Base-by-base conservation (phyloP, 2,888 invertebrate genomes). In the Lasioglossum oenotherae region DNA sequence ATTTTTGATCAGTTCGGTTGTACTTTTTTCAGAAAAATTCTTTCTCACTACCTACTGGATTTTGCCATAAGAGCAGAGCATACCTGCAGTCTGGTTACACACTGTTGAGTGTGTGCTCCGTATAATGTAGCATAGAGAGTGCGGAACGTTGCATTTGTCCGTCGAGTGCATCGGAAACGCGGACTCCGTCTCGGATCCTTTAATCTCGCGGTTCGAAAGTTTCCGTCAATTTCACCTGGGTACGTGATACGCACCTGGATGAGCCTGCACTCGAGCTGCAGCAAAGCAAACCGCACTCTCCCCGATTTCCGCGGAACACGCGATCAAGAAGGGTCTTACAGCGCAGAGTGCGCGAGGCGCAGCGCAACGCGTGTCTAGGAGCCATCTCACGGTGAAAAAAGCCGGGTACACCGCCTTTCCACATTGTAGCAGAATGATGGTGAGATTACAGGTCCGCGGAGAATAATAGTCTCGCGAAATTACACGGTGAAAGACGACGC, bases 391-490 rank as follows among this genome's bases (percentile, higher is more conserved):
- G 2, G 6, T 49, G 4, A 57, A 46, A 46, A 67, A 67, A 19
- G 31, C 38, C 16, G 35, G 10, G 46, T 60, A 71, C 38, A 84
- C 41, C 57, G 16, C 35, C 16, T 41, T 5, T 60, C 31, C 75
- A 86, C 86, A 86, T 79, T 85, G 85, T 86, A 72, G 8, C 60
- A 41, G 49, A 53, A 53, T 64, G 27, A 73, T 35, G 19, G 1
- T 1, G 23, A 72, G 75, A 81, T 85, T 84, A 46, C 74, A 46
- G 73, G 57, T 74, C 53, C 38, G 38, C 31, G 23, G 3, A 4
- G 46, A 27, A 57, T 57, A 46, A 49, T 41, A 73, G 85, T 78
- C 81, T 75, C 38, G 27, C 72, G 44, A 86, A 78, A 86, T 86
- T 85, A 73, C 60, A 85, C 81, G 73, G 44, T 23, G 53, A 41